phyloP scores from a whole-genome alignment of 2,113 vertebrate genomes.

The Laterallus jamaicensis region DNA sequence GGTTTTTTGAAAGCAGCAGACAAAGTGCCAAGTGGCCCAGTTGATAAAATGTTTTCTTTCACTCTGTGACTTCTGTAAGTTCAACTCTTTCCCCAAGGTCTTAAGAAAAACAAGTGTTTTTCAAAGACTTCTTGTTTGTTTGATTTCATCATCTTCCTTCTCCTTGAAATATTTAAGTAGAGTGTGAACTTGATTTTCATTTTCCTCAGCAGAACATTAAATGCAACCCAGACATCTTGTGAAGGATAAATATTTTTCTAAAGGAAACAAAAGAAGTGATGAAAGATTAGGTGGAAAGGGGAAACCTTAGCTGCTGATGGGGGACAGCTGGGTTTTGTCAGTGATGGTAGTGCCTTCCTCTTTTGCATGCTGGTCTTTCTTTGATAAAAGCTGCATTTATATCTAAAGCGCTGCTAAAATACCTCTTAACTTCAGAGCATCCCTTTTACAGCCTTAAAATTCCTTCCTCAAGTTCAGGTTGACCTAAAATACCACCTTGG shows the following conservation, averaged over 20 bases:
- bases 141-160: background rate
- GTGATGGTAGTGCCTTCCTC: background rate
- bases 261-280: conserved; percentile 48
- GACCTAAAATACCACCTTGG: background rate
- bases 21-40: background rate
- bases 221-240: background rate
- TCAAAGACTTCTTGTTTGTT: background rate
- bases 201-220: conserved; percentile 16
- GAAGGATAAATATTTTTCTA: conserved; percentile 57
- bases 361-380: background rate
- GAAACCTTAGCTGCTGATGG: background rate
- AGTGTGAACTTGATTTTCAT: conserved; percentile 41
- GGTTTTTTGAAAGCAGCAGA: conserved; percentile 15
- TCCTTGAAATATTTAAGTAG: conserved; percentile 1
- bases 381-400: background rate
- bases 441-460: background rate
- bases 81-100: background rate
- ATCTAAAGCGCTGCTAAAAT: background rate
- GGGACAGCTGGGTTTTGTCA: conserved; percentile 41
- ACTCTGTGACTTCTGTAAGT: background rate
- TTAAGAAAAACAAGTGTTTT: background rate
- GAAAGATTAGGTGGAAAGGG: conserved; percentile 38
- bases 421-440: background rate
- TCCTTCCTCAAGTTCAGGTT: background rate
- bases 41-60: conserved; percentile 11